These are phyloP conservation scores for Apotomis capreana DNA, from an alignment of 2,888 invertebrate genomes.

Conservation along the genomic window DNA sequence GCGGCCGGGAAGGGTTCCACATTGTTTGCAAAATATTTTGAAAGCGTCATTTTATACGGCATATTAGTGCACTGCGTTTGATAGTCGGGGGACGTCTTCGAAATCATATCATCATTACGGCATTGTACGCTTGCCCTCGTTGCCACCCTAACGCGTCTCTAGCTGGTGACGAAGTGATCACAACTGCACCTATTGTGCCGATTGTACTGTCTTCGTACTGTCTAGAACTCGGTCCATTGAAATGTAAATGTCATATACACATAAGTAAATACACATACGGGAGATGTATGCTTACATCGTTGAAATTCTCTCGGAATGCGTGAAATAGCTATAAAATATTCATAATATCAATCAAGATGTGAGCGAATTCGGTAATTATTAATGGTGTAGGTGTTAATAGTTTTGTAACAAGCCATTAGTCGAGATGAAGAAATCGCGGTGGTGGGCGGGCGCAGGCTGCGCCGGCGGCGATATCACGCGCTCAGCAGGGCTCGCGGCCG, in stretches of 20 bases:
- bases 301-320: too few species aligned
- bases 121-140: slow-evolving; percentile 63
- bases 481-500: slow-evolving; percentile 20
- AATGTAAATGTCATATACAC: not conserved
- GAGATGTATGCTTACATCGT: not conserved
- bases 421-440: slow-evolving; percentile 52
- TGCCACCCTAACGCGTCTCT: slow-evolving; percentile 47
- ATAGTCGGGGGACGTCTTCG: slow-evolving; percentile 76
- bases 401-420: slow-evolving; percentile 38
- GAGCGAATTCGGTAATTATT: slow-evolving; percentile 10
- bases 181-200: slow-evolving; percentile 41
- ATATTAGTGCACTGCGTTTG: slow-evolving; percentile 79
- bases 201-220: not conserved
- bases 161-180: slow-evolving; percentile 54
- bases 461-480: slow-evolving; percentile 47
- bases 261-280: not conserved
- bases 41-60: slow-evolving; percentile 82
- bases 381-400: slow-evolving; percentile 38
- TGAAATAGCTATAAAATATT: not conserved
- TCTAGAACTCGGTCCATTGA: not conserved
- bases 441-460: slow-evolving; percentile 50
- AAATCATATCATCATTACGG: slow-evolving; percentile 78
- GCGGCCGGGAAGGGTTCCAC: slow-evolving; percentile 66
- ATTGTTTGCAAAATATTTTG: slow-evolving; percentile 84
- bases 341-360: not conserved